A percentile compares a stretch with the other conserved stretches of the same genome.
Evolutionary conservation across 2,888 invertebrate species (phyloP).

Genomic region (Thymelicus sylvestris): DNA sequence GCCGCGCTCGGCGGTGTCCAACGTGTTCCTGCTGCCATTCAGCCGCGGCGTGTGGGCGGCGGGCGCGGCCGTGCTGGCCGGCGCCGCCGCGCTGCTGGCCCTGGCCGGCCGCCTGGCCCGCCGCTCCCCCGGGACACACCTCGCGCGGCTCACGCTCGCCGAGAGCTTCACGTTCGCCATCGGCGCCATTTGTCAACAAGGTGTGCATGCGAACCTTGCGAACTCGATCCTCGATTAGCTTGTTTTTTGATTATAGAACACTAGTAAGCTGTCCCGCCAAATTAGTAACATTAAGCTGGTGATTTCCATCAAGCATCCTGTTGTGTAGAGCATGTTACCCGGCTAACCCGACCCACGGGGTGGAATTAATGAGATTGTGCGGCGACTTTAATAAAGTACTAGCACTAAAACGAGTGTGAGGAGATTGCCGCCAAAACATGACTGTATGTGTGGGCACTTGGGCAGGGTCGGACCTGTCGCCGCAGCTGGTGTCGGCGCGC

Average conservation of each 20-base stretch:
- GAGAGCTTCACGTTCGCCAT: conserved; percentile 83
- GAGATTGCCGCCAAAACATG: no score
- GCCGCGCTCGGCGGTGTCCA: conserved; percentile 84
- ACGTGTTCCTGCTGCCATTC: conserved; percentile 86
- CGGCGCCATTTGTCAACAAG: conserved; percentile 86
- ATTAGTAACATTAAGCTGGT: no score
- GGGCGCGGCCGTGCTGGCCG: conserved; percentile 48
- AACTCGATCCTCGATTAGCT: no score
- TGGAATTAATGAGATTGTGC: no score
- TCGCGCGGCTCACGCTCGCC: conserved; percentile 53
- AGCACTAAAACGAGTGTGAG: no score
- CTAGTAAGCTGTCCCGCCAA: no score
- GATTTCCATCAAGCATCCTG: no score
- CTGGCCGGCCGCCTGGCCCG: conserved; percentile 52
- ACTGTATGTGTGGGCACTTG: no score
- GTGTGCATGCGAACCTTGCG: conserved; percentile 49
- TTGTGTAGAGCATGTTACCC: no score
- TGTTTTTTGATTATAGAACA: no score
- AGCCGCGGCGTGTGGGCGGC: conserved; percentile 83
- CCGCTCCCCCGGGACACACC: conserved; percentile 42
- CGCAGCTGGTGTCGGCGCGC: conserved; percentile 78
- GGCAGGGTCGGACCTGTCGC: conserved; percentile 75
- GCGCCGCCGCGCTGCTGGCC: conserved; percentile 49
- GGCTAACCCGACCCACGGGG: no score
- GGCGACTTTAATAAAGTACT: no score